phyloP scores from a whole-genome alignment of 2,797 vertebrate genomes.

The Taenioides sp. region DNA sequence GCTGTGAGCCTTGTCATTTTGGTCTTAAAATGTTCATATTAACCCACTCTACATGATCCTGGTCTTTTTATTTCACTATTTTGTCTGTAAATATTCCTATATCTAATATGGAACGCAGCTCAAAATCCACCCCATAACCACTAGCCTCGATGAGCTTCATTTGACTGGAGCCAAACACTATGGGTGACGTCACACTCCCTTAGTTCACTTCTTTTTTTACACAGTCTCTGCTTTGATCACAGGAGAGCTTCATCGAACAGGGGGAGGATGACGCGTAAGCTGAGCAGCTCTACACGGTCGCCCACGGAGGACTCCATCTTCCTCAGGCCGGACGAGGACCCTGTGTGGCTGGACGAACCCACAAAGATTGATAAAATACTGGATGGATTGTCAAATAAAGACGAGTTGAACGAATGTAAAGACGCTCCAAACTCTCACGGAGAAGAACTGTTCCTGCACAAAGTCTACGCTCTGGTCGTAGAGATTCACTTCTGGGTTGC shows the following conservation, averaged over 20 bases:
- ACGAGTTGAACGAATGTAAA: slow-evolving; percentile 33
- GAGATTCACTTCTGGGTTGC: slow-evolving; percentile 71
- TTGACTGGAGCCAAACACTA: too few species aligned
- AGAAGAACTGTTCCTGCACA: slow-evolving; percentile 61
- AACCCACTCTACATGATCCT: too few species aligned
- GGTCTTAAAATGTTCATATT: too few species aligned
- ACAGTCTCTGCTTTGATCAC: slow-evolving; percentile 3
- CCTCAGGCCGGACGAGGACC: slow-evolving; percentile 72
- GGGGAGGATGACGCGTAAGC: slow-evolving; percentile 71
- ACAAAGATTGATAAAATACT: slow-evolving; percentile 52
- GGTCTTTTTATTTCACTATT: too few species aligned
- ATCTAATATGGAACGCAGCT: too few species aligned
- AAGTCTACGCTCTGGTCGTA: slow-evolving; percentile 60
- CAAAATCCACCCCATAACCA: too few species aligned
- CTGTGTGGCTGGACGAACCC: slow-evolving; percentile 74
- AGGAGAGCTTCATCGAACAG: slow-evolving; percentile 38
- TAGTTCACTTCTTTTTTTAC: too few species aligned
- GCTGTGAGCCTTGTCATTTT: too few species aligned
- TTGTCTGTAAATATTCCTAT: too few species aligned
- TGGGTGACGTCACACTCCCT: too few species aligned
- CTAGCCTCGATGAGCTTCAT: too few species aligned
- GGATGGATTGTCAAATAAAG: slow-evolving; percentile 41
- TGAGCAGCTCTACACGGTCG: slow-evolving; percentile 75
- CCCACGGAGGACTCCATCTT: slow-evolving; percentile 77
- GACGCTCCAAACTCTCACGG: slow-evolving; percentile 39